A percentile compares a stretch with the other conserved stretches of the same genome.
phyloP scores from a whole-genome alignment of 2,888 invertebrate species.

The Drosophila prolongata region DNA sequence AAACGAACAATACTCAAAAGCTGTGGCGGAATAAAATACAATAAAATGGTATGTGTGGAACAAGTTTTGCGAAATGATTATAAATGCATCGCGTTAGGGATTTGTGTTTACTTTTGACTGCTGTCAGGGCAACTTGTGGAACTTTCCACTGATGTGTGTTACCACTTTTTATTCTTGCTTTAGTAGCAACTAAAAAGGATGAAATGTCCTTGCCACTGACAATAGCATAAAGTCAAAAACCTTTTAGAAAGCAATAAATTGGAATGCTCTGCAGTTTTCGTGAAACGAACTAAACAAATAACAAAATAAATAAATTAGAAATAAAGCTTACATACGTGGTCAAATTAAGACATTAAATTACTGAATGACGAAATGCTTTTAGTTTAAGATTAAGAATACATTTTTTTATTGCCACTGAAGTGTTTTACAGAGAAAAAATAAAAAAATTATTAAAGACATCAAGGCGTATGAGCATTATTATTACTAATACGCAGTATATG shows the following conservation, averaged over 20 bases:
- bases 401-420: too few species aligned
- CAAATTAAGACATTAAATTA: too few species aligned
- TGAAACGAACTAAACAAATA: too few species aligned
- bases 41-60: constrained; percentile 31
- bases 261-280: too few species aligned
- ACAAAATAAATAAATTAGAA: too few species aligned
- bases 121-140: constrained; percentile 20
- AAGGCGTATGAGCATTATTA: neutral
- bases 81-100: constrained; percentile 49
- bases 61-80: constrained; percentile 59
- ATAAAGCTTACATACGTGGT: too few species aligned
- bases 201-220: neutral
- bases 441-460: neutral
- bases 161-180: neutral
- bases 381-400: too few species aligned
- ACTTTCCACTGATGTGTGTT: constrained; percentile 8
- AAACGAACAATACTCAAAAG: constrained; percentile 8
- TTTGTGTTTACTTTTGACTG: constrained; percentile 54
- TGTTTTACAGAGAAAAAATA: too few species aligned
- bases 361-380: too few species aligned
- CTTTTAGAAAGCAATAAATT: neutral
- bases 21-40: neutral
- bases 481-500: neutral
- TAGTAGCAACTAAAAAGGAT: neutral
- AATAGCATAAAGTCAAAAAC: neutral